phyloP scores from a whole-genome alignment of 2,888 invertebrate species.

The Nezara viridula region DNA sequence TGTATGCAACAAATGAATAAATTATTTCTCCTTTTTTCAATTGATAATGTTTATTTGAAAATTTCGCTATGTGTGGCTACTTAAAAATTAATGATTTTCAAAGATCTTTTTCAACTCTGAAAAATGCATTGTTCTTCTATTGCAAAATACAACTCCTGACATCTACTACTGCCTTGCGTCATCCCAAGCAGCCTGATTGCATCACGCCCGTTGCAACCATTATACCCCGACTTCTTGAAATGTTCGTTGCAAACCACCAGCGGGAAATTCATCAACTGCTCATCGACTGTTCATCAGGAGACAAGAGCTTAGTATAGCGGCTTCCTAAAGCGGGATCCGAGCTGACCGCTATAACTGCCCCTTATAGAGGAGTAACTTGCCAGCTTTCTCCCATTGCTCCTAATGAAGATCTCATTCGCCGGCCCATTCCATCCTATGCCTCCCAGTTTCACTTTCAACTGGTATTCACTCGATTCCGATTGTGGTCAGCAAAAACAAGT shows the following conservation, averaged over 20 bases:
- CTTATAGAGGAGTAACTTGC: not conserved
- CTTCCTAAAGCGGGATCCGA: not conserved
- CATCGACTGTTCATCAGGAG: not conserved
- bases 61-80: no score
- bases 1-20: no score
- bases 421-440: not conserved
- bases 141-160: not conserved
- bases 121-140: slow-evolving; percentile 9
- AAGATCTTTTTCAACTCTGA: not conserved
- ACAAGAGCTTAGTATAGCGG: not conserved
- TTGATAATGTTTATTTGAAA: no score
- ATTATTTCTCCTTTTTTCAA: no score
- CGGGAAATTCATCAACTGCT: not conserved
- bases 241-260: not conserved
- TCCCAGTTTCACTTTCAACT: slow-evolving; percentile 28
- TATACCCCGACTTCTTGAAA: not conserved
- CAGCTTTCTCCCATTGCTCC: not conserved
- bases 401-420: slow-evolving; percentile 28
- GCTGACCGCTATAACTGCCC: not conserved
- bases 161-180: not conserved
- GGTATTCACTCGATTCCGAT: not conserved
- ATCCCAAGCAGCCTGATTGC: not conserved
- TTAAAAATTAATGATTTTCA: no score
- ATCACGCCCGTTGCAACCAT: not conserved
- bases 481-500: not conserved